Conservation (phyloP, 2,797 vertebrate species). For the Pempheris klunzingeri region DNA sequence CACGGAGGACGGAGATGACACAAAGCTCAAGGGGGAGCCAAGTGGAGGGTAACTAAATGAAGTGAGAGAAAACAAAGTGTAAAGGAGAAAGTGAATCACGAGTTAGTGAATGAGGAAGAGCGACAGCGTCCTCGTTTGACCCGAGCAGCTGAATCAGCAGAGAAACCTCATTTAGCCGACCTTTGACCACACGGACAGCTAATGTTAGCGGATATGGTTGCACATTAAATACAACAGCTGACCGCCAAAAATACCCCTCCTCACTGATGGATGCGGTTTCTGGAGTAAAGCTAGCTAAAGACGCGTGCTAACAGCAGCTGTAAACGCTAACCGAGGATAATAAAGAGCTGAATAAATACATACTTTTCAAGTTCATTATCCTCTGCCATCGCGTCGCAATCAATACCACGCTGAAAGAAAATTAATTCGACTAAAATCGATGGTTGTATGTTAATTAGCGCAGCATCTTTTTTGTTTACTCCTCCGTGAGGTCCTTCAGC, state of each 20-base stretch:
- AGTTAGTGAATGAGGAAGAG: slow-evolving; percentile 19
- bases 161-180: slow-evolving; percentile 50
- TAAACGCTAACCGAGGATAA: neutral
- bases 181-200: slow-evolving; percentile 43
- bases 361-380: slow-evolving; percentile 85
- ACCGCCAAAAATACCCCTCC: neutral
- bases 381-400: slow-evolving; percentile 71
- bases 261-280: neutral
- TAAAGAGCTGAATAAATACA: slow-evolving; percentile 3
- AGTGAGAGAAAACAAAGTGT: slow-evolving; percentile 33
- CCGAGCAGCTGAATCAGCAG: slow-evolving; percentile 65
- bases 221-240: slow-evolving; percentile 15
- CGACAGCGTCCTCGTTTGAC: slow-evolving; percentile 66
- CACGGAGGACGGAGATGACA: slow-evolving; percentile 13
- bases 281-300: neutral
- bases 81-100: slow-evolving; percentile 42
- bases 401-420: neutral
- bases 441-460: slow-evolving; percentile 10
- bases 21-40: slow-evolving; percentile 38
- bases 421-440: slow-evolving; percentile 23
- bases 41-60: slow-evolving; percentile 41
- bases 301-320: neutral
- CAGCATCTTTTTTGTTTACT: slow-evolving; percentile 65
- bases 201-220: neutral
- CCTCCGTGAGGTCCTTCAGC: slow-evolving; percentile 65